These are phyloP conservation scores for Netelia melanura DNA, from an alignment of 2,888 invertebrate species.

Conservation along the genomic window DNA sequence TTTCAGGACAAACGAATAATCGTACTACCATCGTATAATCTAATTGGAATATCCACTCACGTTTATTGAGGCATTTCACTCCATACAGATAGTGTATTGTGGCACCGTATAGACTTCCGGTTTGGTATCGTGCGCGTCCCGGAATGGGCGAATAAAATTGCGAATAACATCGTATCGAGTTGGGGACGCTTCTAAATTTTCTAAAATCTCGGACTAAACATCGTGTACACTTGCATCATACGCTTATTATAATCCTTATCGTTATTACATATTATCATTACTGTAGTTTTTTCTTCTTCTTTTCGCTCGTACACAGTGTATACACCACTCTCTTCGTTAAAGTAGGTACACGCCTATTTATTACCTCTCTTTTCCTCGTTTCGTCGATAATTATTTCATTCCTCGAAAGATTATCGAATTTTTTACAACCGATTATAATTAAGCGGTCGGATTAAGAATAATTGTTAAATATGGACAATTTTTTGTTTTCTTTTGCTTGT, in stretches of 20 bases:
- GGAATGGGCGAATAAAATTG: constrained; percentile 49
- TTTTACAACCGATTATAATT: constrained; percentile 14
- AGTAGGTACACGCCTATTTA: constrained; percentile 41
- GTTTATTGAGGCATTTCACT: constrained; percentile 71
- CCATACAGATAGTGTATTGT: constrained; percentile 63
- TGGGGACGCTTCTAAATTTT: constrained; percentile 56
- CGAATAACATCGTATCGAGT: constrained; percentile 44
- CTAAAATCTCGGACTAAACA: constrained; percentile 62
- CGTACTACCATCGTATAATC: neutral
- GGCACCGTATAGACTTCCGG: constrained; percentile 38
- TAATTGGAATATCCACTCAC: constrained; percentile 63
- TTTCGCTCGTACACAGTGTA: constrained; percentile 41
- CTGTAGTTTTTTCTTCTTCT: neutral
- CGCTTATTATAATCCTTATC: constrained; percentile 36
- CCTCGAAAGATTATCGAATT: constrained; percentile 1
- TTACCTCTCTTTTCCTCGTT: neutral
- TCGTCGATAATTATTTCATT: constrained; percentile 7
- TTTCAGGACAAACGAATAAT: neutral
- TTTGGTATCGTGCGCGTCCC: constrained; percentile 29
- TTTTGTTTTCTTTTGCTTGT: neutral
- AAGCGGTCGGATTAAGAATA: neutral
- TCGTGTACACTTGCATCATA: constrained; percentile 62
- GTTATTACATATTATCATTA: constrained; percentile 43
- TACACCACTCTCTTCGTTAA: constrained; percentile 45
- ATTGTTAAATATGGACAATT: constrained; percentile 21